Evolutionary conservation across 2,888 invertebrate genomes (phyloP).

Genomic region (Icerya purchasi): DNA sequence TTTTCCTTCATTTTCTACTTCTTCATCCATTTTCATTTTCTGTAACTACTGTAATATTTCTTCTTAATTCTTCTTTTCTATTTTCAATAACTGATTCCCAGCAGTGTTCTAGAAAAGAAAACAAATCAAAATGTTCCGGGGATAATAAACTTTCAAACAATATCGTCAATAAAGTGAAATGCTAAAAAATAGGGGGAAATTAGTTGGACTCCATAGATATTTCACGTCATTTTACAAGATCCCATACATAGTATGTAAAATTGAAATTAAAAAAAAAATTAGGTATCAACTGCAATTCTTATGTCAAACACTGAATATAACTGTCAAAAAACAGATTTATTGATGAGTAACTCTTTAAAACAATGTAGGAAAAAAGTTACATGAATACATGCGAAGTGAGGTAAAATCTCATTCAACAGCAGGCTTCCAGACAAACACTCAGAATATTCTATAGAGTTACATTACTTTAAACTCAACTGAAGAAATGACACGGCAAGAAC

Average conservation of each 20-base stretch:
- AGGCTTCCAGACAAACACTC: background rate
- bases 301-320: background rate
- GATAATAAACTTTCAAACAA: background rate
- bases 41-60: background rate
- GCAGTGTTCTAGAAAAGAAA: background rate
- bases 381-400: background rate
- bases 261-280: background rate
- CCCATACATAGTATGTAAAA: too few species aligned
- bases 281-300: background rate
- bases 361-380: background rate
- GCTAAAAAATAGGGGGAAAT: background rate
- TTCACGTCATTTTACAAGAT: too few species aligned
- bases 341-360: background rate
- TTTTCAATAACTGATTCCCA: background rate
- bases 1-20: background rate
- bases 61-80: background rate
- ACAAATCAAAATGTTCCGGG: background rate
- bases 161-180: background rate
- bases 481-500: too few species aligned
- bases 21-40: background rate
- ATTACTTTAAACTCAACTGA: background rate
- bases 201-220: too few species aligned
- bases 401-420: background rate
- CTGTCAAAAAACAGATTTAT: background rate
- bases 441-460: background rate